Percentiles rank a stretch among this genome's conserved stretches.
Conservation (phyloP, 1,140 invertebrate genomes). For the Ceratosolen solmsi region DNA sequence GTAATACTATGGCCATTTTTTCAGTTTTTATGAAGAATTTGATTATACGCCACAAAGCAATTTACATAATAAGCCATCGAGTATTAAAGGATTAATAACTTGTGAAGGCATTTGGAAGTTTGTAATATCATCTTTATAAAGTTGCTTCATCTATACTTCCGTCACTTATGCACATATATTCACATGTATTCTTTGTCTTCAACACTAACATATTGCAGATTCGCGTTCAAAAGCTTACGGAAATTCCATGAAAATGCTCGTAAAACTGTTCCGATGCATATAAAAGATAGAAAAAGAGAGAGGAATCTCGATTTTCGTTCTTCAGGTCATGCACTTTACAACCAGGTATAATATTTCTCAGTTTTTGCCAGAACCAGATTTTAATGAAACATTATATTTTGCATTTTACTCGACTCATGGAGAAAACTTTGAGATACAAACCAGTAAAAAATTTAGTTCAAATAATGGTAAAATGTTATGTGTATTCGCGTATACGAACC, state of each 20-base stretch:
- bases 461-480: not conserved
- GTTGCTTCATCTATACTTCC: not conserved
- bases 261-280: constrained; percentile 29
- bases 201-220: constrained; percentile 18
- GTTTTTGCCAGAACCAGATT: constrained; percentile 1
- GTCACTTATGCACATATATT: constrained; percentile 14
- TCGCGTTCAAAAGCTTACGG: constrained; percentile 16
- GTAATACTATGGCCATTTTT: not conserved
- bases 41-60: not conserved
- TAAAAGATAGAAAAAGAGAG: constrained; percentile 26
- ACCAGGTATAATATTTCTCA: not conserved
- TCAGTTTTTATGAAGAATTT: not conserved
- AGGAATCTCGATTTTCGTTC: not conserved
- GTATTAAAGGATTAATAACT: constrained; percentile 28
- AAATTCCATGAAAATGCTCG: constrained; percentile 38
- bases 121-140: constrained; percentile 2
- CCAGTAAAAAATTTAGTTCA: not conserved
- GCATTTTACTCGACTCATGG: not conserved
- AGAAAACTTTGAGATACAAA: not conserved
- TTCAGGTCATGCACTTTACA: not conserved
- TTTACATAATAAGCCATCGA: not conserved
- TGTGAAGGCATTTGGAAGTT: constrained; percentile 12
- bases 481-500: not conserved
- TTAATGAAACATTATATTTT: constrained; percentile 26
- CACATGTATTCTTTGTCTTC: constrained; percentile 7